These are phyloP conservation scores for Steatocranus sp. DNA, from an alignment of 2,797 vertebrate species.

Conservation along the genomic window DNA sequence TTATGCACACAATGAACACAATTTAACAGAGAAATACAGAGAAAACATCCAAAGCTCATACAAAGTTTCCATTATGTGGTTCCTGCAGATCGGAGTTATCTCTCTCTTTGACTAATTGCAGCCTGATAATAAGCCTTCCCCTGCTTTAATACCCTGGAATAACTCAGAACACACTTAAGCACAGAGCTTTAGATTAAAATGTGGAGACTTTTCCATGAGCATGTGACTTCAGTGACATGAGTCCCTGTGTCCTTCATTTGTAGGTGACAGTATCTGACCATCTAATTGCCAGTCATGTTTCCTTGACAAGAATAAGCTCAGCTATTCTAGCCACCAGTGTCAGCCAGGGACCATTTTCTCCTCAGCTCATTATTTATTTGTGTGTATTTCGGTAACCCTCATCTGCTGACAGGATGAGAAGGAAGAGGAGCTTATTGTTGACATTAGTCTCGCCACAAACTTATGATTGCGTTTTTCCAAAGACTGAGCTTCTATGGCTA, in stretches of 20 bases:
- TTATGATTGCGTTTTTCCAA: conserved; percentile 29
- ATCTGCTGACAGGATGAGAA: conserved; percentile 26
- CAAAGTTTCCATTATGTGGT: background rate
- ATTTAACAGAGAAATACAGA: background rate
- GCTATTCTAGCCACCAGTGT: conserved; percentile 5
- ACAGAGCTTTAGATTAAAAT: conserved; percentile 13
- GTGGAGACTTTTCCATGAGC: conserved; percentile 4
- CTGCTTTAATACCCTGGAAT: conserved; percentile 1
- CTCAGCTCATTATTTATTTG: conserved; percentile 32
- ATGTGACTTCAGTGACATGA: background rate
- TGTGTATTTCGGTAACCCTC: conserved; percentile 18
- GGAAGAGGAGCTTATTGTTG: conserved; percentile 48
- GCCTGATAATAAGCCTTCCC: conserved; percentile 36
- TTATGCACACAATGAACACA: background rate
- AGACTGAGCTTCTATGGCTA: background rate
- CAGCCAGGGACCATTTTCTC: background rate
- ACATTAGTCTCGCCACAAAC: conserved; percentile 17
- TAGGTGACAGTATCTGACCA: conserved; percentile 6
- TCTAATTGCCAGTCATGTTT: conserved; percentile 7
- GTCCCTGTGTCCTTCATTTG: conserved; percentile 20
- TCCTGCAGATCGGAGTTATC: background rate
- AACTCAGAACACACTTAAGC: background rate
- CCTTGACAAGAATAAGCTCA: conserved; percentile 9
- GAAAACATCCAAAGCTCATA: background rate
- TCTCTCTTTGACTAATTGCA: conserved; percentile 2